Percentiles rank a stretch among this genome's conserved stretches.
Evolutionary conservation across 1,140 invertebrate genomes (phyloP).

Genomic region (Hetaerina americana): DNA sequence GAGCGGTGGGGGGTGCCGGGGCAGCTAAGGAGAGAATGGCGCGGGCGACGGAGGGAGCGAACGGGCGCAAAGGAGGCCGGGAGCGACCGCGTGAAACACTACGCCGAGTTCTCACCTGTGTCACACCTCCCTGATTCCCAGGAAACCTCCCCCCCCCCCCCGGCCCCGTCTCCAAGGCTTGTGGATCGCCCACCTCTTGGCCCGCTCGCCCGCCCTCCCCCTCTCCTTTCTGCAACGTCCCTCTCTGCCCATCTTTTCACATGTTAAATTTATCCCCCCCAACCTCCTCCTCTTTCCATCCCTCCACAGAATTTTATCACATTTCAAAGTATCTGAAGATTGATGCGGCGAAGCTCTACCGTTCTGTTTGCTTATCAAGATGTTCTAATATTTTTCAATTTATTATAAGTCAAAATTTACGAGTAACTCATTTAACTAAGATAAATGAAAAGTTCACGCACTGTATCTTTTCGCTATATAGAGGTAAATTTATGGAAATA

Average conservation of each 20-base stretch:
- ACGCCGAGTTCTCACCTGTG: not conserved
- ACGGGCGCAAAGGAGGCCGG: not conserved
- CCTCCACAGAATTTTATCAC: not conserved
- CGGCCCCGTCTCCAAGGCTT: not conserved
- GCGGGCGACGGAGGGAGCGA: not conserved
- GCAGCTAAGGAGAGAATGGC: not conserved
- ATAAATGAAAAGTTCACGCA: too few species aligned
- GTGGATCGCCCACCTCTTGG: not conserved
- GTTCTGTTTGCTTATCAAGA: too few species aligned
- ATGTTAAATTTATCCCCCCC: not conserved
- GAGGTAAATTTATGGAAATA: too few species aligned
- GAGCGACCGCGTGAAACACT: not conserved
- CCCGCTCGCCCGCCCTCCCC: too few species aligned
- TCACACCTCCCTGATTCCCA: not conserved
- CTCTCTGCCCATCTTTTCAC: too few species aligned
- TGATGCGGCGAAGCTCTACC: too few species aligned
- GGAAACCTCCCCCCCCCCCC: not conserved
- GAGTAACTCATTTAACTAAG: too few species aligned
- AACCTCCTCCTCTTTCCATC: not conserved
- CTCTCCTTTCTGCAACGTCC: too few species aligned
- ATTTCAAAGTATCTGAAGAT: too few species aligned
- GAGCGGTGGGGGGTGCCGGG: not conserved
- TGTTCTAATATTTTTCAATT: too few species aligned
- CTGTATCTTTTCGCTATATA: too few species aligned
- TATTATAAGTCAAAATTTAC: too few species aligned